These are phyloP conservation scores for Sceloporus tristichus DNA, from an alignment of 2,113 vertebrate genomes.

Conservation along the genomic window DNA sequence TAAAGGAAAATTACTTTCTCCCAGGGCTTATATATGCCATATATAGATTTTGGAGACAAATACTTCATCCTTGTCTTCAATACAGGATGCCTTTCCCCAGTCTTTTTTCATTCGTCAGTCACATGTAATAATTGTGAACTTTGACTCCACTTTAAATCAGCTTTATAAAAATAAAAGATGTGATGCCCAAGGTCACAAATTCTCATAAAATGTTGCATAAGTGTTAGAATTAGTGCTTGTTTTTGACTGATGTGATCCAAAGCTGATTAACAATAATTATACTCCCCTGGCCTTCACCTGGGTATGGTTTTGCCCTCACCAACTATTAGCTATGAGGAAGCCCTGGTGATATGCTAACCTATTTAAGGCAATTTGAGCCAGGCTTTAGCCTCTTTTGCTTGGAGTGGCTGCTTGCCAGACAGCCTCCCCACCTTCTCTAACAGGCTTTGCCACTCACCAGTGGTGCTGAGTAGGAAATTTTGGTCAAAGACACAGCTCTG, in stretches of 20 bases:
- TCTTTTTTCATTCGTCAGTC: neutral
- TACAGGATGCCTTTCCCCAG: neutral
- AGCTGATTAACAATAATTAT: slow-evolving; percentile 43
- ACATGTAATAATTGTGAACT: neutral
- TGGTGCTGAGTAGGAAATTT: too few relatives aligned
- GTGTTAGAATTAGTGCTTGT: slow-evolving; percentile 50
- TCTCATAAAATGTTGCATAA: slow-evolving; percentile 23
- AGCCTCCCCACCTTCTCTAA: too few relatives aligned
- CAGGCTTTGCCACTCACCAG: too few relatives aligned
- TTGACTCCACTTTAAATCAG: neutral
- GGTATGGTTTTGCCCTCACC: too few relatives aligned
- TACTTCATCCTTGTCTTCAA: slow-evolving; percentile 17
- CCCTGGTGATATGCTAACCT: too few relatives aligned
- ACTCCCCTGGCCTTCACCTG: too few relatives aligned
- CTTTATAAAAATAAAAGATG: slow-evolving; percentile 1
- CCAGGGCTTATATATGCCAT: slow-evolving; percentile 32
- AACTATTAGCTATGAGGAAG: too few relatives aligned
- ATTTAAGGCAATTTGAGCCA: too few relatives aligned
- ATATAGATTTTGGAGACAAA: neutral
- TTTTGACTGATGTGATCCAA: slow-evolving; percentile 53
- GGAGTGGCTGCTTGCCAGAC: too few relatives aligned
- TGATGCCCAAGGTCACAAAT: slow-evolving; percentile 43
- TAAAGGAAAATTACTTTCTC: slow-evolving; percentile 20
- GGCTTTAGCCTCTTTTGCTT: too few relatives aligned
- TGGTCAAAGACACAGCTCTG: too few relatives aligned